A percentile compares a stretch with the other conserved stretches of the same genome.
phyloP scores from a whole-genome alignment of 23 tunicate genomes.

The Pegea sp. region DNA sequence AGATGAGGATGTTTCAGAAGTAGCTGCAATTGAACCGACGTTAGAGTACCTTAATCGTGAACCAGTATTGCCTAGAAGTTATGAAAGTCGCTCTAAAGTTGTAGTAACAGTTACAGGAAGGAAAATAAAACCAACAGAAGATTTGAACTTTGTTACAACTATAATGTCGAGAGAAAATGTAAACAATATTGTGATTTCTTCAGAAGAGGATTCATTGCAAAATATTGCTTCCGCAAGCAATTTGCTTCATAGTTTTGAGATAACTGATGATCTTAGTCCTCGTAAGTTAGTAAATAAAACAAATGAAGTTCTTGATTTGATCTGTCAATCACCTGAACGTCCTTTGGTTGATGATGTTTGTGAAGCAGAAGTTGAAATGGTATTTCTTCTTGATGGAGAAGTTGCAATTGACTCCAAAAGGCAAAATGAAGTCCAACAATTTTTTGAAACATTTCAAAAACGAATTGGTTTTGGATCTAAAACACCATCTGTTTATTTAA shows the following conservation, averaged over 20 bases:
- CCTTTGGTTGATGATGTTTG: background rate
- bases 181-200: background rate
- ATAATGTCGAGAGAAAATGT: background rate
- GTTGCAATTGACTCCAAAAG: background rate
- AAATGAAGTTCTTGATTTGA: background rate
- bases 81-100: background rate
- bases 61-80: background rate
- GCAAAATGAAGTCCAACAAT: background rate
- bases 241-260: background rate
- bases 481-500: background rate
- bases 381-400: background rate
- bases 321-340: background rate
- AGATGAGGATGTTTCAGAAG: background rate
- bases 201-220: background rate
- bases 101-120: background rate
- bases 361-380: background rate
- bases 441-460: background rate
- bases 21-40: background rate
- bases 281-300: background rate
- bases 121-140: background rate
- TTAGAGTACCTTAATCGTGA: background rate
- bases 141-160: background rate
- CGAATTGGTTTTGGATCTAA: background rate
- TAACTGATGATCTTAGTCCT: background rate
- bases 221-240: background rate